Percentiles rank a stretch among this genome's conserved stretches.
These are phyloP conservation scores for Dorcus hopei DNA, from an alignment of 2,888 invertebrate species.

Conservation along the genomic window DNA sequence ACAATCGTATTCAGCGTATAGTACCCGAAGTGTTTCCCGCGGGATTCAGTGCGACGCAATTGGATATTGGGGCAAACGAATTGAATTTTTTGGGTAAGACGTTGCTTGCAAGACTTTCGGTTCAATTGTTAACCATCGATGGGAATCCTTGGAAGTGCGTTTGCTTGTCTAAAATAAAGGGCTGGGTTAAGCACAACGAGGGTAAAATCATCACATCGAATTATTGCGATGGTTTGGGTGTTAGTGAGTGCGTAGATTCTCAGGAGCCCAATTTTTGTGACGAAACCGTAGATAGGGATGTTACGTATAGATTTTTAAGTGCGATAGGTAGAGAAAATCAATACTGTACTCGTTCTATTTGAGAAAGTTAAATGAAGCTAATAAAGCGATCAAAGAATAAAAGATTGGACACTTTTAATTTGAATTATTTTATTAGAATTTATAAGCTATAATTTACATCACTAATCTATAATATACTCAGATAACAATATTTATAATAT, in stretches of 20 bases:
- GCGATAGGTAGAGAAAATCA: too few relatives aligned
- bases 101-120: background rate
- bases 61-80: conserved; percentile 7
- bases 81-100: conserved; percentile 3
- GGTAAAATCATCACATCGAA: background rate
- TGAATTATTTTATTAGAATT: conserved; percentile 26
- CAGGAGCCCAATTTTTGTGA: too few relatives aligned
- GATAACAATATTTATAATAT: conserved; percentile 30
- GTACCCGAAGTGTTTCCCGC: too few relatives aligned
- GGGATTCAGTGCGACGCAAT: too few relatives aligned
- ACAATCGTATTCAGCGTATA: background rate
- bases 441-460: conserved; percentile 31
- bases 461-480: conserved; percentile 17
- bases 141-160: conserved; percentile 15
- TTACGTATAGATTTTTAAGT: too few relatives aligned
- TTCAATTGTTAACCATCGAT: conserved; percentile 4
- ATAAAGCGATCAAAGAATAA: too few relatives aligned
- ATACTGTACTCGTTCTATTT: too few relatives aligned
- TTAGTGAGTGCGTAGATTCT: background rate
- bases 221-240: background rate
- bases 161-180: conserved; percentile 4
- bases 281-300: too few relatives aligned
- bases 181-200: background rate
- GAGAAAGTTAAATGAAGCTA: too few relatives aligned
- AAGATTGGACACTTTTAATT: background rate